Evolutionary conservation across 2,113 vertebrate genomes (phyloP).

Genomic region (Ranitomeya variabilis): DNA sequence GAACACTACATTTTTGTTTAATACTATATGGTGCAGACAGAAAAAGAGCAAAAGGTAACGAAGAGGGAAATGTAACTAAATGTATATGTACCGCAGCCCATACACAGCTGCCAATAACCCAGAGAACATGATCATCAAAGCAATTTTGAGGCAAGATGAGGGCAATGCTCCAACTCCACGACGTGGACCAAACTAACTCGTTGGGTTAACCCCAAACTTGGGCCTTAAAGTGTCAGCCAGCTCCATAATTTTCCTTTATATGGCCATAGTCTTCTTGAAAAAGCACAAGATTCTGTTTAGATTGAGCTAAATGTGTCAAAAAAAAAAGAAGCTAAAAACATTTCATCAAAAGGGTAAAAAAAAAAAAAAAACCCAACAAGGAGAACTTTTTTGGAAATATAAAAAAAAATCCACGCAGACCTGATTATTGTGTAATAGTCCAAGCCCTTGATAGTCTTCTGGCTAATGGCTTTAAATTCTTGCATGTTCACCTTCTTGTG

Average conservation of each 20-base stretch:
- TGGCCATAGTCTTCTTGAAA: slow-evolving; percentile 62
- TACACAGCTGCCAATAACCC: slow-evolving; percentile 35
- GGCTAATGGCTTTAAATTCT: slow-evolving; percentile 74
- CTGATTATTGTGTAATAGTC: slow-evolving; percentile 74
- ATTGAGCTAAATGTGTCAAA: slow-evolving; percentile 59
- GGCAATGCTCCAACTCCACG: not conserved
- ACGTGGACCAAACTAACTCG: not conserved
- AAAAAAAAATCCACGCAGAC: slow-evolving; percentile 70
- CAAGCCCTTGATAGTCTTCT: slow-evolving; percentile 68
- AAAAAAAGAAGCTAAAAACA: slow-evolving; percentile 55
- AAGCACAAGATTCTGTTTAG: slow-evolving; percentile 60
- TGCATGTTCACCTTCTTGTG: slow-evolving; percentile 60
- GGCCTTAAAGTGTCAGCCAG: not conserved
- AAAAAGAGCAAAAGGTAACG: slow-evolving; percentile 60
- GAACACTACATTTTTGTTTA: slow-evolving; percentile 87
- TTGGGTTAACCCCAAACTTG: not conserved
- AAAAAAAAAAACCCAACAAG: slow-evolving; percentile 50
- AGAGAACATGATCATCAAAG: not conserved
- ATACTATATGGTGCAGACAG: slow-evolving; percentile 76
- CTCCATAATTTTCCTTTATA: slow-evolving; percentile 61
- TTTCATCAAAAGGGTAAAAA: slow-evolving; percentile 56
- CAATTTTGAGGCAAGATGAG: not conserved
- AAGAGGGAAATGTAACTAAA: not conserved
- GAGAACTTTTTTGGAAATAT: slow-evolving; percentile 67
- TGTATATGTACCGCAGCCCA: slow-evolving; percentile 61